These are phyloP conservation scores for Colletes gigas DNA, from an alignment of 1,140 invertebrate genomes.

Conservation along the genomic window DNA sequence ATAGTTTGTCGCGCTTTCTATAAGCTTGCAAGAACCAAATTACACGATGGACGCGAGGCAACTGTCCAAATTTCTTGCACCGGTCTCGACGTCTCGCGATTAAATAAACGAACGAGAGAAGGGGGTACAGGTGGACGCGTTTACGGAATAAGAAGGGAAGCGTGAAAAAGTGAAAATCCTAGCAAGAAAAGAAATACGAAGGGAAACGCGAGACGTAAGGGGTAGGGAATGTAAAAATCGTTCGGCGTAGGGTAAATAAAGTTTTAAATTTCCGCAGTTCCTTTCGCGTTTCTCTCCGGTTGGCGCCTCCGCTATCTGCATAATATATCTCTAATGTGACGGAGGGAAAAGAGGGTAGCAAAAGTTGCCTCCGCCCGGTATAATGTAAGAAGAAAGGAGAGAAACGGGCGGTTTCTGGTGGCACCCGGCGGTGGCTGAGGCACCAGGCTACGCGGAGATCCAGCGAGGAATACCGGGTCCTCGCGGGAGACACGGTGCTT, in stretches of 20 bases:
- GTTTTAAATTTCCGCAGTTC: constrained; percentile 80
- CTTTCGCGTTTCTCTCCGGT: constrained; percentile 37
- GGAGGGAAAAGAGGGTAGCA: constrained; percentile 72
- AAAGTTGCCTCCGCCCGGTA: constrained; percentile 69
- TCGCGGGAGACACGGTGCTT: constrained; percentile 70
- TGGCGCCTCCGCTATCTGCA: constrained; percentile 72
- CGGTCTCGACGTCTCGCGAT: background rate
- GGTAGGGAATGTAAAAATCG: constrained; percentile 48
- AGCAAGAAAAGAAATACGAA: background rate
- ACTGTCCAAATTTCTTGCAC: no score
- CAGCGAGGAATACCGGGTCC: constrained; percentile 19
- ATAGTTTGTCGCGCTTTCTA: no score
- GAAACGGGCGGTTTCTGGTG: constrained; percentile 26
- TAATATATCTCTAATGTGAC: constrained; percentile 72
- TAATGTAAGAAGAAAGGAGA: constrained; percentile 63
- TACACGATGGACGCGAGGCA: no score
- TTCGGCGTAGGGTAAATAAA: constrained; percentile 77
- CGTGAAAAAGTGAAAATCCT: constrained; percentile 57
- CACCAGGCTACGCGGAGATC: constrained; percentile 9
- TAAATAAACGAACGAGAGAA: background rate
- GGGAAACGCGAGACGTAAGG: background rate
- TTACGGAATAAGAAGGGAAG: background rate
- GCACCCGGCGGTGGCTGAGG: background rate
- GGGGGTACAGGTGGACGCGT: background rate
- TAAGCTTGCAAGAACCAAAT: no score